Evolutionary conservation across 1,140 invertebrate species (phyloP).

Genomic region (Asobara japonica): DNA sequence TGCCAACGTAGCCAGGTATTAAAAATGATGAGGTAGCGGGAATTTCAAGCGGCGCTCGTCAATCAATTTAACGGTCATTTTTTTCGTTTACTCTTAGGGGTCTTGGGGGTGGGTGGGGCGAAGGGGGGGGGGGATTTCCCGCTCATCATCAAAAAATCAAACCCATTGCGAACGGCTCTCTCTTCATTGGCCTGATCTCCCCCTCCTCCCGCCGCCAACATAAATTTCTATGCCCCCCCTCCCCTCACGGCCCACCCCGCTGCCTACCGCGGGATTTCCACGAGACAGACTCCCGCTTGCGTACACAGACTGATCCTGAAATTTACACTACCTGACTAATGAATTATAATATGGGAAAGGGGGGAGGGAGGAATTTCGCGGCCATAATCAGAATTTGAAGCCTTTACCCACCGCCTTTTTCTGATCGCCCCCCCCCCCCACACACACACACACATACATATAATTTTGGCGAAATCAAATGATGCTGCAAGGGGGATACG

Average conservation of each 20-base stretch:
- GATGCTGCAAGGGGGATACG: too few relatives aligned
- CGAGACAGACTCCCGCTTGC: not conserved
- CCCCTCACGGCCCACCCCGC: too few relatives aligned
- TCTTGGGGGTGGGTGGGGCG: not conserved
- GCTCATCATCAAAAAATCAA: not conserved
- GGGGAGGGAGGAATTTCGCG: too few relatives aligned
- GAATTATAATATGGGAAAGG: too few relatives aligned
- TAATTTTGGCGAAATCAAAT: too few relatives aligned
- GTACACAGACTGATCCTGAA: not conserved
- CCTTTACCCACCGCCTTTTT: too few relatives aligned
- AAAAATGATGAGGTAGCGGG: not conserved
- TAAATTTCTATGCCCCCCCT: too few relatives aligned
- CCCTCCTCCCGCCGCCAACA: not conserved
- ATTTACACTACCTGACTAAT: too few relatives aligned
- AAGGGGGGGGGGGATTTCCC: not conserved
- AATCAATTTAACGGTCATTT: slow-evolving; percentile 46
- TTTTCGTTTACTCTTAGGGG: not conserved
- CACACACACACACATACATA: too few relatives aligned
- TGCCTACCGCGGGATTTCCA: not conserved
- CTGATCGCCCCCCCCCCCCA: too few relatives aligned
- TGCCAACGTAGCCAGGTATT: slow-evolving; percentile 26
- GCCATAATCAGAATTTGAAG: too few relatives aligned
- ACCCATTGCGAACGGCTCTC: not conserved
- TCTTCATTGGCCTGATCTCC: not conserved
- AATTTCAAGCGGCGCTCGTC: slow-evolving; percentile 33